Percentiles rank a stretch among this genome's conserved stretches.
These are phyloP conservation scores for Aspiorhynchus laticeps DNA, from an alignment of 2,113 vertebrate genomes.

Conservation along the genomic window DNA sequence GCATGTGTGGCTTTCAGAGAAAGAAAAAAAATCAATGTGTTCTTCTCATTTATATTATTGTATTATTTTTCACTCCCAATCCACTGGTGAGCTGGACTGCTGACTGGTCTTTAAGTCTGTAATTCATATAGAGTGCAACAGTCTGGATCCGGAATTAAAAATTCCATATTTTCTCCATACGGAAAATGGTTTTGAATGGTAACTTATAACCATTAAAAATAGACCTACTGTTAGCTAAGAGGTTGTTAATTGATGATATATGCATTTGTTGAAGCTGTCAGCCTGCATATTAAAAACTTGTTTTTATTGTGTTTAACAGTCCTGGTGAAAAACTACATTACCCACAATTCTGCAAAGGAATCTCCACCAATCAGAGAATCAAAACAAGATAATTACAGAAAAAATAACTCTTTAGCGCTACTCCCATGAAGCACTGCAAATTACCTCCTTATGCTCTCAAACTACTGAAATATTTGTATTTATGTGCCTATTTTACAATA, in stretches of 20 bases:
- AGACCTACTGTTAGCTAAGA: neutral
- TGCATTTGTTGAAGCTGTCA: neutral
- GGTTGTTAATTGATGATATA: neutral
- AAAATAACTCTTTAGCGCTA: no score
- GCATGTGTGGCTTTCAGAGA: conserved; percentile 43
- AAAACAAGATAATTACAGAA: neutral
- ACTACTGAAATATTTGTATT: neutral
- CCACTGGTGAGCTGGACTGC: neutral
- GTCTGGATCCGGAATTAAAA: neutral
- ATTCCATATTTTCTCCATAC: neutral
- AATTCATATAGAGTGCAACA: neutral
- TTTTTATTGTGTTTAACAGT: neutral
- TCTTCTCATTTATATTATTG: conserved; percentile 39
- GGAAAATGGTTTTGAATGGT: neutral
- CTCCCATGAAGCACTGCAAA: neutral
- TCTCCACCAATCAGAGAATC: neutral
- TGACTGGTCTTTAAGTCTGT: neutral
- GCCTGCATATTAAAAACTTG: neutral
- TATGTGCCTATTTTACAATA: no score
- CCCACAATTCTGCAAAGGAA: neutral
- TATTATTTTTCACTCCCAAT: conserved; percentile 38
- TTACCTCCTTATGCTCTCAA: neutral
- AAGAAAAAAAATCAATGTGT: conserved; percentile 66
- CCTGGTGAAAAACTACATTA: neutral
- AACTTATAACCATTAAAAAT: neutral